Percentiles rank a stretch among this genome's conserved stretches.
Conservation (phyloP, 2,888 invertebrate species). For the Lasioglossum vierecki region DNA sequence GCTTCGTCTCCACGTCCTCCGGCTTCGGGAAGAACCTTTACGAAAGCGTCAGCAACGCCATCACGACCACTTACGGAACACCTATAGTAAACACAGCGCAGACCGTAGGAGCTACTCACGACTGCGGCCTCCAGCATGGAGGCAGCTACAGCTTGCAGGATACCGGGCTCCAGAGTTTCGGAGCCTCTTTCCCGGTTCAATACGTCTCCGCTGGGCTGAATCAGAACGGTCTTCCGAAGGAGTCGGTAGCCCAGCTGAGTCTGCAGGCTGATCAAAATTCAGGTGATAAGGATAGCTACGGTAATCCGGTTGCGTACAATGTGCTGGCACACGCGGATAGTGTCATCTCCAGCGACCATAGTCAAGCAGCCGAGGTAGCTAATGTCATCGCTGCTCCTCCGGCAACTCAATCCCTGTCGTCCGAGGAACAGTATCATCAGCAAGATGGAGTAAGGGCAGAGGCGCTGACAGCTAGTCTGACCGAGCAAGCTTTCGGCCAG, state of each 20-base stretch:
- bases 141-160: constrained; percentile 40
- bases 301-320: constrained; percentile 74
- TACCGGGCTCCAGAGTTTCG: neutral
- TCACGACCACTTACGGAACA: constrained; percentile 76
- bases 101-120: constrained; percentile 62
- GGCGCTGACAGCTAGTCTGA: constrained; percentile 74
- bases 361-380: constrained; percentile 53
- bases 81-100: constrained; percentile 65
- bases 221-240: constrained; percentile 48
- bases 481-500: constrained; percentile 73
- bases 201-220: constrained; percentile 20
- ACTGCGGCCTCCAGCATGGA: constrained; percentile 59
- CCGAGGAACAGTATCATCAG: constrained; percentile 58
- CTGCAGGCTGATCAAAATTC: constrained; percentile 71
- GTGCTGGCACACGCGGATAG: constrained; percentile 45
- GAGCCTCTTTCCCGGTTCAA: neutral
- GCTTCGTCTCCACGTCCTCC: constrained; percentile 72
- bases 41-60: constrained; percentile 66
- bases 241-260: constrained; percentile 75
- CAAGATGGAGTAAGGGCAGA: constrained; percentile 70
- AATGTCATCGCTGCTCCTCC: constrained; percentile 47
- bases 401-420: constrained; percentile 49
- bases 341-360: constrained; percentile 42
- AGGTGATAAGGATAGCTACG: constrained; percentile 80
- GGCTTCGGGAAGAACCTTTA: constrained; percentile 78